phyloP scores from a whole-genome alignment of 2,888 invertebrate species.

The Rhabditophanes sp. region DNA sequence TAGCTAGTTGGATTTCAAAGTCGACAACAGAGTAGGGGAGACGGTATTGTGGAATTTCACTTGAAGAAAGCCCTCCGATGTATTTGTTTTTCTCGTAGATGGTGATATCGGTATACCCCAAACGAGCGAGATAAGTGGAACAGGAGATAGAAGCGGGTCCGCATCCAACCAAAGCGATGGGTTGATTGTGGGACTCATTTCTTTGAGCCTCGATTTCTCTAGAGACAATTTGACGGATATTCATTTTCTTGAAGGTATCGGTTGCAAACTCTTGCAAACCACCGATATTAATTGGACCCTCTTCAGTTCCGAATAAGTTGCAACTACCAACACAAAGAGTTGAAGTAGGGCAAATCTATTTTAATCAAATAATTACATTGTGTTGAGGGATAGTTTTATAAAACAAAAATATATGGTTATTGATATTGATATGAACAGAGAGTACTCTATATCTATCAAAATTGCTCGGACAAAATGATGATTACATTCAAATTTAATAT shows the following conservation, averaged over 20 bases:
- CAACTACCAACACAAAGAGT: conserved; percentile 95
- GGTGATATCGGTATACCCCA: conserved; percentile 77
- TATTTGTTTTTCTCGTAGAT: conserved; percentile 75
- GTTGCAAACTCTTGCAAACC: conserved; percentile 93
- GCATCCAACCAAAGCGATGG: conserved; percentile 72
- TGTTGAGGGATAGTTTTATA: no score
- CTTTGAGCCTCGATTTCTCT: conserved; percentile 49
- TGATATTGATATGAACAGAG: no score
- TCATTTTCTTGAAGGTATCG: conserved; percentile 79
- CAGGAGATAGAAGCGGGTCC: conserved; percentile 92
- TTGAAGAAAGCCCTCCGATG: conserved; percentile 71
- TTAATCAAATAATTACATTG: no score
- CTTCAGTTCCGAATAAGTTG: conserved; percentile 83
- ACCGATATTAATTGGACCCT: conserved; percentile 94
- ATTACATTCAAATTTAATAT: no score
- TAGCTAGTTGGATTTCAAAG: conserved; percentile 75
- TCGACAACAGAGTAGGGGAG: conserved; percentile 77
- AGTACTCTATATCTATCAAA: no score
- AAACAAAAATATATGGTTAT: no score
- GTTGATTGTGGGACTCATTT: conserved; percentile 26
- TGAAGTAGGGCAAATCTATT: conserved; percentile 96
- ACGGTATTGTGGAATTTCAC: conserved; percentile 92
- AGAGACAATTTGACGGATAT: conserved; percentile 67
- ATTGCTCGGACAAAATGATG: no score
- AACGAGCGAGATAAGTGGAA: conserved; percentile 77